Evolutionary conservation across 2,888 invertebrate genomes (phyloP), one percentile per base, ranked within the genome.

Genomic region (Meiosimyza decipiens): DNA sequence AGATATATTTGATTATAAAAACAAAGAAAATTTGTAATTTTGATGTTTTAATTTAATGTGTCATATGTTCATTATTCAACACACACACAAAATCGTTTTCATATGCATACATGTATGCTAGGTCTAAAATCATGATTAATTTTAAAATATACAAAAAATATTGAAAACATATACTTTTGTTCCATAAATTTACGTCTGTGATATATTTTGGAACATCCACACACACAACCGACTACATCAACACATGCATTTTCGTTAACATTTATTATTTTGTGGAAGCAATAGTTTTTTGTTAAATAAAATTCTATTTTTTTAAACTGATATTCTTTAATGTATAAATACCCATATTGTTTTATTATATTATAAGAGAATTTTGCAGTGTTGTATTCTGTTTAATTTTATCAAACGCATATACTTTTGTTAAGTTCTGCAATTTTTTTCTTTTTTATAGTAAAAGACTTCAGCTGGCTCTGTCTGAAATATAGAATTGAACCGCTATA

Each of bases 121-220:
- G 55, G 9, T 18, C 9, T 13, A 55, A 55, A 55, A 18, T n/a
- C 57, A 18, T 57, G 28, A 57, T 12, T 57, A 47, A 4, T 68
- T 59, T 68, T 47, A 50, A 59, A 33, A 28, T 66, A 55, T 33
- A 16, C 47, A 16, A n/a, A 33, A 52, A 11, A n/a, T 40, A 15
- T 40, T 67, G 51, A 59, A 57, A 59, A 40, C 15, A 40, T 18
- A 28, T 52, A 54, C 33, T 28, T 51, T 33, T 60, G 71, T 62
- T 67, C 59, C 52, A n/a, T 71, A 47, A 62, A 60, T 72, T 59
- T 73, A 54, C 67, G 72, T 63, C 72, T 72, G 72, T 72, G 72
- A 72, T 72, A 72, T 63, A 60, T 52, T 72, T 72, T 72, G 67
- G 62, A 67, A 67, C 67, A 47, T 67, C 52, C 47, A 66, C 33